A percentile compares a stretch with the other conserved stretches of the same genome.
Evolutionary conservation across 2,797 vertebrate genomes (phyloP).

Genomic region (Paramormyrops hopkinsi): DNA sequence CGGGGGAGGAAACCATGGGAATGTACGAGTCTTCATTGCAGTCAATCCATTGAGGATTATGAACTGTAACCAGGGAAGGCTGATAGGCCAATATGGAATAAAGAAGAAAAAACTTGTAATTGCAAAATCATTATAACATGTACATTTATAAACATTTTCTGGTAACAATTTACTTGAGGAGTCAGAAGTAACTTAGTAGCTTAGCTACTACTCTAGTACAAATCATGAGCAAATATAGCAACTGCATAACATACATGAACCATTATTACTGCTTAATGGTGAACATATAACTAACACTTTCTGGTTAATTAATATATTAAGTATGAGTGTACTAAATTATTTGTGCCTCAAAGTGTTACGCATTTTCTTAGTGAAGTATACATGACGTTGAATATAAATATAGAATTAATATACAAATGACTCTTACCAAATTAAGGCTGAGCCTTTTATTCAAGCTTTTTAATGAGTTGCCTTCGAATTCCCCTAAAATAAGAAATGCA

Average conservation of each 20-base stretch:
- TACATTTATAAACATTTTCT: background rate
- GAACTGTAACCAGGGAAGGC: conserved; percentile 60
- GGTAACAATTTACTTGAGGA: background rate
- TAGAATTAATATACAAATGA: background rate
- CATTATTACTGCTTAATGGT: background rate
- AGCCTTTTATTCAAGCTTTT: conserved; percentile 77
- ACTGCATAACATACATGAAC: background rate
- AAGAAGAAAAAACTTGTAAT: background rate
- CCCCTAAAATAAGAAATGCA: conserved; percentile 55
- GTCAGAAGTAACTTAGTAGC: background rate
- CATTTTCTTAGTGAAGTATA: background rate
- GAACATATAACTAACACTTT: background rate
- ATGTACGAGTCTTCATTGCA: conserved; percentile 75
- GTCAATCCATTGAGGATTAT: conserved; percentile 43
- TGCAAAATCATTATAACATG: background rate
- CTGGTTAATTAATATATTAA: background rate
- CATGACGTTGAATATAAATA: background rate
- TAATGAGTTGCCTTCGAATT: conserved; percentile 62
- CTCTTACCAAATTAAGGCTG: conserved; percentile 86
- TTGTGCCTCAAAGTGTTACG: background rate
- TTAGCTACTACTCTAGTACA: background rate
- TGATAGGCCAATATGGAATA: conserved; percentile 40
- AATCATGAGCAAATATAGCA: background rate
- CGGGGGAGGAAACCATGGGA: conserved; percentile 72
- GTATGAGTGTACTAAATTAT: background rate